Evolutionary conservation across 2,797 vertebrate species (phyloP), one percentile per base, ranked within the genome.

Genomic region (Pseudopleuronectes americanus): DNA sequence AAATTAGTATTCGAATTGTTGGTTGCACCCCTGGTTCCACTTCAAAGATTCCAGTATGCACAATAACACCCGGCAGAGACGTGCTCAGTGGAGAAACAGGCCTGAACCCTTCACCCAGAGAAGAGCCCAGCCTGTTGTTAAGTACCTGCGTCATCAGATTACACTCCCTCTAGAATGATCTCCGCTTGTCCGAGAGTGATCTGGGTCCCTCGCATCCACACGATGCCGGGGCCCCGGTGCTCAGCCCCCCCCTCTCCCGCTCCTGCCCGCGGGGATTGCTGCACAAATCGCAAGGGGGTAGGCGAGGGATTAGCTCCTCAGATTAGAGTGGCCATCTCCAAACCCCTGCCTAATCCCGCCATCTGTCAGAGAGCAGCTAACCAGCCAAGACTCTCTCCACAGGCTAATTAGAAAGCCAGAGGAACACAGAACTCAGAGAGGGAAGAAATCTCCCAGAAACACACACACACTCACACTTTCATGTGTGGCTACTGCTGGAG

Each of bases 321-420:
- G 94, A 94, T 95, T 95, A 94, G 92, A 92, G 91, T 90, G 87
- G 85, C 87, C 89, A 84, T 88, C 86, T 90, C 87, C 84, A 89
- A 90, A 88, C 86, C 86, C 91, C 84, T 41, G 60, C 67, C 69
- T 95, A 95, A 95, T 95, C 94, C 93, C 78, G 70, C 95, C 94
- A 95, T 95, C 95, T 95, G 95, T 95, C 94, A 94, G 93, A 94
- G 92, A 94, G 92, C 92, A 93, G 84, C 58, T 71, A 71, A 87
- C 78, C 72, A 63, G 89, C 79, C 84, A 85, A 84, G 69, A 82
- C 82, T 85, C 77, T 69, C 84, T 81, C 75, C 64, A 78, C 78
- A 41, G 77, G 83, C 80, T 91, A 90, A 94, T 92, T 90, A 91
- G 81, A 71, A 83, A 88, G 79, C 73, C 71, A 82, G 74, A 76